These are phyloP conservation scores for Drosophila arizonae DNA, from an alignment of 1,140 invertebrate species.

Conservation along the genomic window DNA sequence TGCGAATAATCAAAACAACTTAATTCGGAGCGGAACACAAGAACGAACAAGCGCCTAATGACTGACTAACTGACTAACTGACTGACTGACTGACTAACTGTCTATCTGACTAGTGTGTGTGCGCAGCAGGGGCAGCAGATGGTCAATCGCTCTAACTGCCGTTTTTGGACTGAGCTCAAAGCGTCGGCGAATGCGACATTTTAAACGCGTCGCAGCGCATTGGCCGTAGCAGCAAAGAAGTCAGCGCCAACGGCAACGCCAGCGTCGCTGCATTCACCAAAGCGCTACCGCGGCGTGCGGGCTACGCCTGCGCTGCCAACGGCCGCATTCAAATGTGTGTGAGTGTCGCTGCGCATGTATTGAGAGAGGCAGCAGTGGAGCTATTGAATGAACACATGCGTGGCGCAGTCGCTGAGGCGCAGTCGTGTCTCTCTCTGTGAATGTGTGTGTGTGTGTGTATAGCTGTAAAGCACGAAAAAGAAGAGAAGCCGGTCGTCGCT, in stretches of 20 bases:
- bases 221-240: slow-evolving; percentile 9
- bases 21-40: background rate
- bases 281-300: background rate
- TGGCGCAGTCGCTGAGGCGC: slow-evolving; percentile 16
- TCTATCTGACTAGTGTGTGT: slow-evolving; percentile 19
- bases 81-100: background rate
- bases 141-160: slow-evolving; percentile 53
- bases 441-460: slow-evolving; percentile 4
- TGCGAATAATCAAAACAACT: slow-evolving; percentile 20
- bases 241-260: slow-evolving; percentile 21
- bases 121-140: background rate
- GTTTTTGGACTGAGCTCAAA: slow-evolving; percentile 67
- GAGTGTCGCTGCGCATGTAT: background rate
- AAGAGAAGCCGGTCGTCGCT: slow-evolving; percentile 53
- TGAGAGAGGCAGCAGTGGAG: slow-evolving; percentile 6
- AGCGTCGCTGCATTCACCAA: slow-evolving; percentile 11
- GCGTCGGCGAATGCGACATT: slow-evolving; percentile 59
- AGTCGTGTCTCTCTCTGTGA: background rate
- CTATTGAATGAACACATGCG: slow-evolving; percentile 7
- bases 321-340: slow-evolving; percentile 2
- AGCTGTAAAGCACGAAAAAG: slow-evolving; percentile 47
- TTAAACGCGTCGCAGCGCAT: slow-evolving; percentile 54
- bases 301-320: slow-evolving; percentile 32
- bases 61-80: slow-evolving; percentile 12
- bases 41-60: slow-evolving; percentile 1